Evolutionary conservation across 2,113 vertebrate species (phyloP), one percentile per base, ranked within the genome.

Genomic region (Lontra canadensis): DNA sequence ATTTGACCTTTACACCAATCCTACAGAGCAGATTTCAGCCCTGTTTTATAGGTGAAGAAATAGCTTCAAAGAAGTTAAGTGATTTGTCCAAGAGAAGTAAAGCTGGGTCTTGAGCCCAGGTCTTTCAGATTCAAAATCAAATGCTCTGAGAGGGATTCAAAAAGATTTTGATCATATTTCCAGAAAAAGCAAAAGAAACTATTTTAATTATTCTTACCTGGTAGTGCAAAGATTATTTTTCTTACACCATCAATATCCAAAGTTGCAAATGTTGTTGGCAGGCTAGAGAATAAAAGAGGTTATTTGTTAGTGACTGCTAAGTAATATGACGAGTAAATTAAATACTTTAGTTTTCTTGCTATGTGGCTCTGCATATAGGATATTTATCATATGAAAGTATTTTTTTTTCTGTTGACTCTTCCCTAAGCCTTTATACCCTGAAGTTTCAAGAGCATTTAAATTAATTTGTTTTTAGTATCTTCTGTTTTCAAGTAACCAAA

Each of bases 161-260:
- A 96, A 94, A 69, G 14, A 6, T 61, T 95, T 88, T 52, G 36
- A 52, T 85, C 17, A 95, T 76, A 90, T 98, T 95, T 71, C 49
- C 52, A 98, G 84, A 89, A 96, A 97, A 36, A 94, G 47, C 31
- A 98, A 91, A 96, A 94, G 55, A 98, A 97, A 73, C 36, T 79
- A 74, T 79, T 94, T 79, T 74, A 87, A 90, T 92, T 61, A 81
- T 91, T 95, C 98, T 99, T 99, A 99, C 99, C 99, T 99, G 99
- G 99, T 98, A 99, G 99, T 7, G 99, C 99, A 99, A 99, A 99
- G 98, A 99, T 99, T 96, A 99, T 99, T 99, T 99, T 99, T 98
- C 99, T 99, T 99, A 99, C 99, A 47, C 99, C 99, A 57, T 99
- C 99, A 95, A 99, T 99, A 98, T 99, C 99, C 99, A 99, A 98